Evolutionary conservation across 2,113 vertebrate genomes (phyloP).

Genomic region (Oriolus oriolus): DNA sequence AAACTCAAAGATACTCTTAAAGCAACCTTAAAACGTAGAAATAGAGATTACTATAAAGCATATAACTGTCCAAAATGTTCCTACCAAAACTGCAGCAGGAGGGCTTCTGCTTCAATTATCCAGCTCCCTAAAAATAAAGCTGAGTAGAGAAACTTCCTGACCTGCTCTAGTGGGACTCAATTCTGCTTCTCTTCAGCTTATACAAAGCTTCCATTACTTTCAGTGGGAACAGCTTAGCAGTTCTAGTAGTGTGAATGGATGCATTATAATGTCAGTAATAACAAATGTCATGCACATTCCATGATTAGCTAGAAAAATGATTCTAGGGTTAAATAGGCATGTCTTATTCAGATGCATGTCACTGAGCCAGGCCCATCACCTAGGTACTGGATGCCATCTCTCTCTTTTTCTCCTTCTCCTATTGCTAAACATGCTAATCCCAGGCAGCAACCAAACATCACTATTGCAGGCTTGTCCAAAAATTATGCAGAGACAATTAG

Average conservation of each 20-base stretch:
- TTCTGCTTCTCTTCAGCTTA: not conserved
- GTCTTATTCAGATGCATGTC: conserved; percentile 60
- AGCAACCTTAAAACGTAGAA: not conserved
- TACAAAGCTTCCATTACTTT: conserved; percentile 41
- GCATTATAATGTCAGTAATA: conserved; percentile 58
- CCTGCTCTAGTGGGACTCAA: not conserved
- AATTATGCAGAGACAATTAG: conserved; percentile 63
- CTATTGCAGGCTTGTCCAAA: conserved; percentile 36
- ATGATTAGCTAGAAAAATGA: conserved; percentile 63
- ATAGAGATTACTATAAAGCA: not conserved
- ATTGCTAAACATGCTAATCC: conserved; percentile 57
- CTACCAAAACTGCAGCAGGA: not conserved
- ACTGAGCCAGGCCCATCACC: conserved; percentile 15
- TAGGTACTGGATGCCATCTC: conserved; percentile 53
- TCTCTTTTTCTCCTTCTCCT: conserved; percentile 26
- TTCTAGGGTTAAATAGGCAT: conserved; percentile 58
- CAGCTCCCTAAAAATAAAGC: not conserved
- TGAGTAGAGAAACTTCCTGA: not conserved
- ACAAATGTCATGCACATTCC: conserved; percentile 61
- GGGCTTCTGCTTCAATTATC: not conserved
- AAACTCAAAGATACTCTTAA: not conserved
- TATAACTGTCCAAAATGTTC: not conserved
- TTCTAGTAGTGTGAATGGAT: conserved; percentile 17
- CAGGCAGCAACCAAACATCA: conserved; percentile 25
- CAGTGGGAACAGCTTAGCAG: conserved; percentile 58